Percentiles rank a stretch among this genome's conserved stretches.
These are phyloP conservation scores for Tinea pellionella DNA, from an alignment of 2,888 invertebrate genomes.

Conservation along the genomic window DNA sequence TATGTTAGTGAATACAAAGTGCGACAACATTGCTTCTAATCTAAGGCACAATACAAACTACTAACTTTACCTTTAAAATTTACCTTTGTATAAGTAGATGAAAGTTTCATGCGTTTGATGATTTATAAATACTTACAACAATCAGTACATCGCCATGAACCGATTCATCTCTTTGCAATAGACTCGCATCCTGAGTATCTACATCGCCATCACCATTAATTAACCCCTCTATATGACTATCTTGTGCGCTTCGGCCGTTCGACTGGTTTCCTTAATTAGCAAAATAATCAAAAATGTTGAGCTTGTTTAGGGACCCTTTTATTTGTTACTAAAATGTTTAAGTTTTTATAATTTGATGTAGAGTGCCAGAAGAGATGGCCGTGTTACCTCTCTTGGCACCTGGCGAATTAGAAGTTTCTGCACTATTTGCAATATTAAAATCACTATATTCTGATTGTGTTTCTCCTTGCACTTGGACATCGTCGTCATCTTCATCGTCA, in stretches of 20 bases:
- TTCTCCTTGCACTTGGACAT: slow-evolving; percentile 63
- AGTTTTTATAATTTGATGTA: slow-evolving; percentile 52
- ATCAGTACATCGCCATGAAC: slow-evolving; percentile 44
- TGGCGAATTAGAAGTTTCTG: slow-evolving; percentile 45
- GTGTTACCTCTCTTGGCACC: slow-evolving; percentile 57
- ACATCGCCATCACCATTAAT: slow-evolving; percentile 56
- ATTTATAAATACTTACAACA: slow-evolving; percentile 55
- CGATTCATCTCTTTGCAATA: slow-evolving; percentile 44
- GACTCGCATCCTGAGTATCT: slow-evolving; percentile 63
- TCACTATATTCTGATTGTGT: slow-evolving; percentile 52
- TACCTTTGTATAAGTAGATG: slow-evolving; percentile 24
- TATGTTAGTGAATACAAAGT: slow-evolving; percentile 56
- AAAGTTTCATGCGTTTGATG: slow-evolving; percentile 40
- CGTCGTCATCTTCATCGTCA: slow-evolving; percentile 65
- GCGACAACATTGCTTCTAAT: slow-evolving; percentile 56
- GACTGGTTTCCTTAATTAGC: slow-evolving; percentile 64
- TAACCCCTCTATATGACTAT: slow-evolving; percentile 63
- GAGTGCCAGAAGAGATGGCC: slow-evolving; percentile 55
- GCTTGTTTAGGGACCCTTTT: slow-evolving; percentile 59
- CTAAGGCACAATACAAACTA: slow-evolving; percentile 56
- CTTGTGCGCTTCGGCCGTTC: slow-evolving; percentile 54
- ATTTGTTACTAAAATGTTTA: slow-evolving; percentile 27
- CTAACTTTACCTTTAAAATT: slow-evolving; percentile 49
- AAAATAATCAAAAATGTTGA: slow-evolving; percentile 66
- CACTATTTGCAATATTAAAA: slow-evolving; percentile 44